Conservation (phyloP, 1,140 invertebrate species). For the Prorops nasuta region DNA sequence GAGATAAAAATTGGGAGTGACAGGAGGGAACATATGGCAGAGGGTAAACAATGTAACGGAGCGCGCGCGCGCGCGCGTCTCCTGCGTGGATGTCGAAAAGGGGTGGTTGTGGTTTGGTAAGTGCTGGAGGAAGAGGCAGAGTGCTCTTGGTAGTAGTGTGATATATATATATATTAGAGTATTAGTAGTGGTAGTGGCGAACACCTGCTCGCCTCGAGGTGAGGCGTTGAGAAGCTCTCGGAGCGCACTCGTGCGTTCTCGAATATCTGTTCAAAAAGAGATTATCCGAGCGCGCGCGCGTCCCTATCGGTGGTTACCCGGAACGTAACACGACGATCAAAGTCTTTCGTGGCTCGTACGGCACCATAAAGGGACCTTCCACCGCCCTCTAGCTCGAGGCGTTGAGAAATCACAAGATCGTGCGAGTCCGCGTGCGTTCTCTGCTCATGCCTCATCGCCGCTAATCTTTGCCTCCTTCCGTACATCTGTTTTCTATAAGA, state of each 20-base stretch:
- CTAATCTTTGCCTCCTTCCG: too few relatives aligned
- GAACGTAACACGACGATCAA: conserved; percentile 23
- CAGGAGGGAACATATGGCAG: conserved; percentile 29
- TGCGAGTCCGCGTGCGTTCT: too few relatives aligned
- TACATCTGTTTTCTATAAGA: too few relatives aligned
- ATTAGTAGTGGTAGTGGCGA: too few relatives aligned
- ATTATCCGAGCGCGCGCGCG: conserved; percentile 19
- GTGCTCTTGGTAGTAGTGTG: neutral
- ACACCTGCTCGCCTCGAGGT: conserved; percentile 33
- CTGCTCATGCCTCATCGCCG: neutral
- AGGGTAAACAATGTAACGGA: conserved; percentile 27
- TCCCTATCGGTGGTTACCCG: conserved; percentile 17
- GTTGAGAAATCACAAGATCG: too few relatives aligned
- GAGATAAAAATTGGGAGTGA: too few relatives aligned
- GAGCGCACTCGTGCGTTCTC: neutral
- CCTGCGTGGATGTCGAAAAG: neutral
- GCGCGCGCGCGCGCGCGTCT: conserved; percentile 6
- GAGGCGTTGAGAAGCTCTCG: neutral
- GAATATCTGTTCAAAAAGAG: conserved; percentile 10
- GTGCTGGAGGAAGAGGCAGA: conserved; percentile 5
- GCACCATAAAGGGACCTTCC: too few relatives aligned
- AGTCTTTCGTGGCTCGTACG: conserved; percentile 4
- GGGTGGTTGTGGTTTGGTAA: neutral
- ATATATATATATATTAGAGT: neutral
- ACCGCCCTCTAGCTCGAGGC: too few relatives aligned